Base-by-base conservation (phyloP, 2,888 invertebrate species). In the Phymatocera aterrima region DNA sequence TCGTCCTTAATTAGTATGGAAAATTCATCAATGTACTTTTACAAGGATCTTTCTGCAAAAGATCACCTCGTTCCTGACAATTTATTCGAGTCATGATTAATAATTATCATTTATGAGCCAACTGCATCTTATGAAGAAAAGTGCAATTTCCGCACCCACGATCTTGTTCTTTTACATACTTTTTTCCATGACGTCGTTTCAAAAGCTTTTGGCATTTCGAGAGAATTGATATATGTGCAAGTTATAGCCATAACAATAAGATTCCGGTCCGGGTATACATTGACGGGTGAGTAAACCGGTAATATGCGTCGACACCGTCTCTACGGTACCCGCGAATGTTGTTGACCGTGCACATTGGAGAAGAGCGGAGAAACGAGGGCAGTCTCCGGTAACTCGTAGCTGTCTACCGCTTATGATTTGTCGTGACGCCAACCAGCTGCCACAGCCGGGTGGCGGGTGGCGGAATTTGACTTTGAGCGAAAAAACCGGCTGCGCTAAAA, bases 351-450 rank as follows among this genome's bases (percentile, higher is more conserved):
- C n/a, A 28, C 28, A 28, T 46, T 64, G 28, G 15, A 68, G 15
- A 43, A 46, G 24, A 68, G 24, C 28, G 28, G 46, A 18, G 8
- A 68, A 68, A 46, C 43, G 68, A 46, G 68, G 68, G 46, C 40
- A 43, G 24, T 68, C 68, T 46, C 21, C 68, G 43, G 46, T 24
- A 68, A 43, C 51, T 78, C 82, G 84, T 83, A 84, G 78, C 85
- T 87, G 87, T 87, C 87, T 84, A 72, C 80, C 82, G 83, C 82
- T 82, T 87, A 88, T 88, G 88, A 88, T 88, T 88, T 88, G 88
- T 88, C 85, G 88, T 84, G 84, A 83, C 86, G 87, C 83, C 83
- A 82, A 80, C 88, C 88, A 88, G 88, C 88, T 88, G 88, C 86
- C 84, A 83, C 84, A 51, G 48, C 51, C 43, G 72, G 51, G 72